Evolutionary conservation across 2,797 vertebrate genomes (phyloP).

Genomic region (Bovichtus diacanthus): DNA sequence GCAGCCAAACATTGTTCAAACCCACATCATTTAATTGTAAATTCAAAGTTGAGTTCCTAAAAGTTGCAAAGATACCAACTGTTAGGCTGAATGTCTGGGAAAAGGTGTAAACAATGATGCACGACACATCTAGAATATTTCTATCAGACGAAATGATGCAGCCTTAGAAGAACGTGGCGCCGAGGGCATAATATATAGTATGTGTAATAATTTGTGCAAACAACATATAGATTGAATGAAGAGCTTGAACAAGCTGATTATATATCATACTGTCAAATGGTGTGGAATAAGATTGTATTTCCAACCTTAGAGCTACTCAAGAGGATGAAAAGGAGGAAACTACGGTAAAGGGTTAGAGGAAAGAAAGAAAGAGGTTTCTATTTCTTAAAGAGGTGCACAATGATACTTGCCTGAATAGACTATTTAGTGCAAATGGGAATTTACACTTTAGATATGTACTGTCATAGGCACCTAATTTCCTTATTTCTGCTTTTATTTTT

Average conservation of each 20-base stretch:
- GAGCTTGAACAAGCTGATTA: background rate
- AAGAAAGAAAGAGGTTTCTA: background rate
- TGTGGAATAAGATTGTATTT: background rate
- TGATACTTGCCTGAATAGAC: slow-evolving; percentile 15
- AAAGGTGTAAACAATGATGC: background rate
- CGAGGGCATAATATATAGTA: background rate
- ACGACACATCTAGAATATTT: background rate
- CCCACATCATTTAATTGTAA: background rate
- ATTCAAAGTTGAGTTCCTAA: background rate
- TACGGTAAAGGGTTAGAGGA: background rate
- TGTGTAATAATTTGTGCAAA: background rate
- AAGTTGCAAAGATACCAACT: background rate
- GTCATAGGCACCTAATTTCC: background rate
- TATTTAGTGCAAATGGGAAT: slow-evolving; percentile 20
- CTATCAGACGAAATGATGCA: background rate
- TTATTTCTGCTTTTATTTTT: slow-evolving; percentile 40
- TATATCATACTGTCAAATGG: background rate
- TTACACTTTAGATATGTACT: background rate
- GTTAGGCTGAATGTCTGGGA: background rate
- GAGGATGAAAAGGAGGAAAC: background rate
- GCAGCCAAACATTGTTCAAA: slow-evolving; percentile 10
- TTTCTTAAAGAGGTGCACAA: slow-evolving; percentile 26
- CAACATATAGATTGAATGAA: background rate
- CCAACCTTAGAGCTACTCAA: background rate
- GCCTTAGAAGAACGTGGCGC: background rate